These are phyloP conservation scores for human (Homo sapiens) DNA, from an alignment of 2,113 vertebrate genomes.

Conservation along the genomic window GRCh38 chr3:47613501-47614000, in stretches of 20 bases:
- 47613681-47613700: not conserved
- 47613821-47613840: not conserved
- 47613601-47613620: not conserved
- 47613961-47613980: constrained; percentile 7
- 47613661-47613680: not conserved
- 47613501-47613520: not conserved
- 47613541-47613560: not conserved
- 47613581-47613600: not conserved
- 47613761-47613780: not conserved
- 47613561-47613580: not conserved
- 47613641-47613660: no score
- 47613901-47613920: not conserved
- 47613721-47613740: not conserved
- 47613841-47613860: not conserved
- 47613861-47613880: not conserved
- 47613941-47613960: constrained; percentile 19
- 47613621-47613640: not conserved
- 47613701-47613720: not conserved
- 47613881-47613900: constrained; percentile 4
- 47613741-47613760: not conserved
- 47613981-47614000: constrained; percentile 5
- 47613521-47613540: not conserved
- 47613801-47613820: not conserved
- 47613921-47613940: constrained; percentile 25
- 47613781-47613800: not conserved